These are phyloP conservation scores for Myopa tessellatipennis DNA, from an alignment of 2,888 invertebrate genomes.

Conservation along the genomic window DNA sequence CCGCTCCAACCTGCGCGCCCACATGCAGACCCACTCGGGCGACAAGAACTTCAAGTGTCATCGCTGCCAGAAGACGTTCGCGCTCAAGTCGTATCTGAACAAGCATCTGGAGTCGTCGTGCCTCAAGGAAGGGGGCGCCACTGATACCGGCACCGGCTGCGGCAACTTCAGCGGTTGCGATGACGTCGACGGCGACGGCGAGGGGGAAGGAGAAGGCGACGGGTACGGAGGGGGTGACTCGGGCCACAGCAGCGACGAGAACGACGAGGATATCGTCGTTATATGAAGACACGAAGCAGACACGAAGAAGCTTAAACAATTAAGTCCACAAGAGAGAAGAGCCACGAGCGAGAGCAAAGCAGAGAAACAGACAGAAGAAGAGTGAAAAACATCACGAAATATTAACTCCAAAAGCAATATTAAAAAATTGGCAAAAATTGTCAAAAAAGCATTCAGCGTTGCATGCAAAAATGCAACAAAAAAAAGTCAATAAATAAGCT, in stretches of 20 bases:
- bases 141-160: conserved; percentile 36
- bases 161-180: conserved; percentile 41
- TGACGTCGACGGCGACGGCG: not conserved
- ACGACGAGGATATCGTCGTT: conserved; percentile 67
- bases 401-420: conserved; percentile 24
- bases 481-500: not conserved
- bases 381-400: not conserved
- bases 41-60: conserved; percentile 90
- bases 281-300: conserved; percentile 54
- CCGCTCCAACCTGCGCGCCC: conserved; percentile 91
- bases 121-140: conserved; percentile 70
- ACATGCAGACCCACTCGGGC: conserved; percentile 93
- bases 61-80: conserved; percentile 90
- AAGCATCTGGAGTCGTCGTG: conserved; percentile 95
- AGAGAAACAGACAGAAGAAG: conserved; percentile 6
- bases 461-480: not conserved
- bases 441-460: not conserved
- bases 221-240: conserved; percentile 59
- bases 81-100: conserved; percentile 93
- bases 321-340: not conserved
- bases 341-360: not conserved
- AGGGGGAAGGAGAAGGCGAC: conserved; percentile 25
- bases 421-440: not conserved
- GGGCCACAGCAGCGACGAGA: conserved; percentile 63
- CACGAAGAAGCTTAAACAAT: not conserved